Evolutionary conservation across 2,113 vertebrate genomes (phyloP), one percentile per base, ranked within the genome.

Genomic region (Sinocyclocheilus anophthalmus): DNA sequence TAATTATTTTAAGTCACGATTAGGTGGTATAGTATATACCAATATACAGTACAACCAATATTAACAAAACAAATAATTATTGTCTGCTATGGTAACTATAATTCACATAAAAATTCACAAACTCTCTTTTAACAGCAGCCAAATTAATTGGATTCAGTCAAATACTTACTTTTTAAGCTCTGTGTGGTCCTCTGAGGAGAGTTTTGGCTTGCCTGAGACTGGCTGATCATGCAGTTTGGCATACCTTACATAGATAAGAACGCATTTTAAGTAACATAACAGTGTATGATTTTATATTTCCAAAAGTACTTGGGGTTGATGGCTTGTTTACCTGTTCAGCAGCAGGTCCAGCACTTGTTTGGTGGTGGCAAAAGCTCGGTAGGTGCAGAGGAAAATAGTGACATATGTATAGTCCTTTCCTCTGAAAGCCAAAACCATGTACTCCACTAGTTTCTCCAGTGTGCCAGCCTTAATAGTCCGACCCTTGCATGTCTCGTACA

Each of bases 311-410:
- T 30, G 22, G 6, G 30, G 9, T 53, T 53, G 12, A 16, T 24
- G 22, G 2, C 18, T 8, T 75, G 1, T 73, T 69, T 84, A 97
- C 96, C 96, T 97, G 94, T 98, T 96, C 76, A 99, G 96, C 90
- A 99, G 96, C 83, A 99, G 95, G 87, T 99, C 98, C 90, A 99
- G 95, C 90, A 99, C 98, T 94, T 99, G 97, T 91, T 96, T 96
- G 87, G 97, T 97, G 89, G 96, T 95, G 88, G 98, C 96, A 0
- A 99, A 99, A 79, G 97, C 96, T 4, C 98, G 96, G 94, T 99
- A 99, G 0, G 98, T 99, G 92, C 98, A 99, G 84, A 99, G 95
- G 94, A 99, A 99, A 94, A 99, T 96, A 92, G 98, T 99, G 94
- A 99, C 97, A 0, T 99, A 99, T 88, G 97, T 99, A 90, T 97